phyloP scores from a whole-genome alignment of 2,888 invertebrate genomes.

The Synanthedon myopaeformis region DNA sequence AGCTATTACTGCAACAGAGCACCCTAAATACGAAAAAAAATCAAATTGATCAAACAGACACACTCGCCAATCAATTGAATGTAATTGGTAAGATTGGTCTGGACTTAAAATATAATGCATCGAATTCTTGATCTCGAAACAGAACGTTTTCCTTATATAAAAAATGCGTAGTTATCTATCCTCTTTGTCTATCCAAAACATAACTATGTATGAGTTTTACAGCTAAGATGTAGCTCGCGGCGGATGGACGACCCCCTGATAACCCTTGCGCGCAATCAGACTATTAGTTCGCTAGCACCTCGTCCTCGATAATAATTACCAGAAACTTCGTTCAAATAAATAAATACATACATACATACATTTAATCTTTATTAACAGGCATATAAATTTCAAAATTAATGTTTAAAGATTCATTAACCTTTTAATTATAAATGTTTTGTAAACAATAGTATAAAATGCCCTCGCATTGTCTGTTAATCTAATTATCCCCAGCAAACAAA shows the following conservation, averaged over 20 bases:
- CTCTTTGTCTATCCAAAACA: not conserved
- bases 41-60: constrained; percentile 19
- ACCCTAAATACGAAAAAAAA: constrained; percentile 9
- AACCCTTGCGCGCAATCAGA: constrained; percentile 44
- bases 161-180: not conserved
- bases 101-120: constrained; percentile 14
- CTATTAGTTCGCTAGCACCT: constrained; percentile 32
- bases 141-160: not conserved
- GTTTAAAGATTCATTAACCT: no score
- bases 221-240: constrained; percentile 9
- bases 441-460: no score
- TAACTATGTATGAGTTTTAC: constrained; percentile 1
- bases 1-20: not conserved
- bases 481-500: no score
- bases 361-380: no score
- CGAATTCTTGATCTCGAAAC: constrained; percentile 8
- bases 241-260: constrained; percentile 21
- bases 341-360: no score
- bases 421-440: no score
- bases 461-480: no score
- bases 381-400: no score
- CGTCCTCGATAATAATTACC: constrained; percentile 30
- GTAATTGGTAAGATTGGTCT: constrained; percentile 42
- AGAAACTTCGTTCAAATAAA: constrained; percentile 20
- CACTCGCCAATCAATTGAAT: constrained; percentile 48